Evolutionary conservation across 2,113 vertebrate genomes (phyloP).

Genomic region (Oophaga pumilio): DNA sequence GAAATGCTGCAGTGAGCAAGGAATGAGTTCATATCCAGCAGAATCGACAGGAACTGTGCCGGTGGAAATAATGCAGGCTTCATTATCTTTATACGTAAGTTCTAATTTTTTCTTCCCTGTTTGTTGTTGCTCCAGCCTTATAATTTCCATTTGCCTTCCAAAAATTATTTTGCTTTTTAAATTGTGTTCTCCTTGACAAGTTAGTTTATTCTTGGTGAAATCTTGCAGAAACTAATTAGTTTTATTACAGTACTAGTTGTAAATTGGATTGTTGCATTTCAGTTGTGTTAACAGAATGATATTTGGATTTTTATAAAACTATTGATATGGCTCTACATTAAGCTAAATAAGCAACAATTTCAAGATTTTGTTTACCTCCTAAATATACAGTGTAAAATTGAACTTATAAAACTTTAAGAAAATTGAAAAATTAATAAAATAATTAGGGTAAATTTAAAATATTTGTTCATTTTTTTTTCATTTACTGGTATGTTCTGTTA

Average conservation of each 20-base stretch:
- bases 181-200: not conserved
- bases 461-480: too few species aligned
- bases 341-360: not conserved
- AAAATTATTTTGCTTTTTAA: conserved; percentile 2
- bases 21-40: conserved; percentile 10
- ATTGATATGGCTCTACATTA: not conserved
- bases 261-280: not conserved
- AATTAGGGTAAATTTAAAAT: too few species aligned
- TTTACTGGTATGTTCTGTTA: too few species aligned
- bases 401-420: too few species aligned
- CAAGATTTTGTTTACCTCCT: not conserved
- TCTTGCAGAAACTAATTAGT: not conserved
- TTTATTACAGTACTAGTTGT: not conserved
- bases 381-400: too few species aligned
- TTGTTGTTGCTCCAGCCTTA: not conserved
- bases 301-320: not conserved
- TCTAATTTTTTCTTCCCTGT: not conserved
- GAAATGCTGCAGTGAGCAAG: conserved; percentile 2
- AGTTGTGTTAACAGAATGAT: not conserved
- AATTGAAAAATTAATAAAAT: too few species aligned
- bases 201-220: conserved; percentile 2
- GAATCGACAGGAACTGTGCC: conserved; percentile 5
- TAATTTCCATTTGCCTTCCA: not conserved
- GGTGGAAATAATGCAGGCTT: conserved; percentile 18
- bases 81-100: conserved; percentile 14